phyloP scores from a whole-genome alignment of 2,113 vertebrate species.

The Catagonus wagneri region DNA sequence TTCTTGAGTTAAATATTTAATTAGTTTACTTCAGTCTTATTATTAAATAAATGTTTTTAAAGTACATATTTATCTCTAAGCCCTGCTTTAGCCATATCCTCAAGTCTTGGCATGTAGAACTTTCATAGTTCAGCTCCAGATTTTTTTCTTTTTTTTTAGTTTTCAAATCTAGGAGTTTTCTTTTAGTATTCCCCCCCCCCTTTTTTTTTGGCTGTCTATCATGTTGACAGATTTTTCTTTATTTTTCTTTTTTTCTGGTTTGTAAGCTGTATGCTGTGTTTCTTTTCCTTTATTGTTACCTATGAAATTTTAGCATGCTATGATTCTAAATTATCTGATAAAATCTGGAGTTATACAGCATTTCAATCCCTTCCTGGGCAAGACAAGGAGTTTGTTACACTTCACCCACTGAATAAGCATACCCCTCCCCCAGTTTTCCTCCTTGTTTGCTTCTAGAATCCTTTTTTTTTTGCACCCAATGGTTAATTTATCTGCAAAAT shows the following conservation, averaged over 20 bases:
- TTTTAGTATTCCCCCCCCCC: not conserved
- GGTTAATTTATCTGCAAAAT: not conserved
- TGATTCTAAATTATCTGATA: not conserved
- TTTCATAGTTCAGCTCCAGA: not conserved
- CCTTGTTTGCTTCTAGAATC: not conserved
- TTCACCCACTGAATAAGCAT: not conserved
- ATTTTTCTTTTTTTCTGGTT: not conserved
- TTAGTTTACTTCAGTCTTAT: not conserved
- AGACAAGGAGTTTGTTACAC: not conserved
- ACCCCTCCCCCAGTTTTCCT: too few relatives aligned
- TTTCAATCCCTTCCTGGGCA: not conserved
- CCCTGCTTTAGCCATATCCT: not conserved
- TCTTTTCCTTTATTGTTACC: not conserved
- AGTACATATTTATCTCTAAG: not conserved
- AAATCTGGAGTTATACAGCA: not conserved
- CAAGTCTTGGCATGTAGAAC: not conserved
- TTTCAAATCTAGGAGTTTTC: not conserved
- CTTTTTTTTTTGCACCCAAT: not conserved
- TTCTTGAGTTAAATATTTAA: not conserved
- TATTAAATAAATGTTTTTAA: not conserved
- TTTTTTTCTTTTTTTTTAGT: not conserved
- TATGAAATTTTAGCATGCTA: not conserved
- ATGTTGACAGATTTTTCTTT: not conserved
- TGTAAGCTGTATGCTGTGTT: not conserved
- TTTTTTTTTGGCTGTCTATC: not conserved